phyloP scores from a whole-genome alignment of 2,797 vertebrate genomes.

The Bovichtus variegatus region DNA sequence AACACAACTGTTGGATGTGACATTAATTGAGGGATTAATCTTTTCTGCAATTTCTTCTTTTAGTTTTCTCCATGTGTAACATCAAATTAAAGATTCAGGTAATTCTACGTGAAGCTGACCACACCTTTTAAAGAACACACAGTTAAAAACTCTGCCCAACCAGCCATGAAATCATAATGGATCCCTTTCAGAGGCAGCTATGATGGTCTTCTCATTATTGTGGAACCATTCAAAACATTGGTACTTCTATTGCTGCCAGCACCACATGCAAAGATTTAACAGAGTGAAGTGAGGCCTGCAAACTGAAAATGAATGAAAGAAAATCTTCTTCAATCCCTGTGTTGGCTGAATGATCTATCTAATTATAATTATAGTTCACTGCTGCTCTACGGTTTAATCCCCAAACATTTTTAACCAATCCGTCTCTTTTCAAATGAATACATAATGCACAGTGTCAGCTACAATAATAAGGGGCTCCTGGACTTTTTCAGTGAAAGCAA shows the following conservation, averaged over 20 bases:
- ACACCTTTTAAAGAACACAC: conserved; percentile 63
- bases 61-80: conserved; percentile 33
- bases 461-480: not conserved
- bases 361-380: conserved; percentile 36
- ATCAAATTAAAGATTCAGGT: conserved; percentile 61
- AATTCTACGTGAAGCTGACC: conserved; percentile 71
- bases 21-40: conserved; percentile 19
- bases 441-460: conserved; percentile 13
- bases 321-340: conserved; percentile 13
- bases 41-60: conserved; percentile 50
- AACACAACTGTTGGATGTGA: not conserved
- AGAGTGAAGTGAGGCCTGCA: conserved; percentile 59
- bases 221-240: conserved; percentile 56
- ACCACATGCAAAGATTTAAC: conserved; percentile 61
- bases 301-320: conserved; percentile 37
- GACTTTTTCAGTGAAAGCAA: not conserved
- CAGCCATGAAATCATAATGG: conserved; percentile 83
- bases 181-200: conserved; percentile 70
- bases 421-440: conserved; percentile 16
- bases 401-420: conserved; percentile 18
- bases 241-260: conserved; percentile 58
- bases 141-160: conserved; percentile 65
- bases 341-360: conserved; percentile 30
- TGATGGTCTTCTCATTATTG: conserved; percentile 70
- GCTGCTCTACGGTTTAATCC: conserved; percentile 2